phyloP scores from a whole-genome alignment of 2,113 vertebrate species.

The Chaetodon auriga region DNA sequence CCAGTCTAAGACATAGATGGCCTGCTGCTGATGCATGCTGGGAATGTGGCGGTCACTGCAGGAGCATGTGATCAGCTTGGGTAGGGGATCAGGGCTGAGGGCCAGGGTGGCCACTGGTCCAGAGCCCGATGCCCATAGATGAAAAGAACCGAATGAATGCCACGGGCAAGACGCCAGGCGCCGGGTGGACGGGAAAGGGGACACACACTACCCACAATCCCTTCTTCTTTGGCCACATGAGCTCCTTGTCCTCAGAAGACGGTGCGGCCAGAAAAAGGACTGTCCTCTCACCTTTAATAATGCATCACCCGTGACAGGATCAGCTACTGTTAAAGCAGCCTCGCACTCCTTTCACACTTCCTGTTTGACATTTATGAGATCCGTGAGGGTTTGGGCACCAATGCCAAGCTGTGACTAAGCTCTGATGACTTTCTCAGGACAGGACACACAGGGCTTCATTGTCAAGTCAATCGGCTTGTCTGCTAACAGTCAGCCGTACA shows the following conservation, averaged over 20 bases:
- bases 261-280: neutral
- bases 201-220: constrained; percentile 45
- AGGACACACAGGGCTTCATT: constrained; percentile 51
- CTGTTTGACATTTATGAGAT: constrained; percentile 44
- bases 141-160: constrained; percentile 51
- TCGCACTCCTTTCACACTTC: constrained; percentile 28
- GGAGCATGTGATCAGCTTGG: constrained; percentile 25
- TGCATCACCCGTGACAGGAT: constrained; percentile 56
- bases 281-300: constrained; percentile 63
- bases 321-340: constrained; percentile 57
- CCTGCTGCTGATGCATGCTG: constrained; percentile 61
- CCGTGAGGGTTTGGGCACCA: neutral
- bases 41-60: constrained; percentile 38
- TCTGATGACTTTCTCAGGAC: constrained; percentile 63
- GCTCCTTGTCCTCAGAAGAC: constrained; percentile 19
- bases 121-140: constrained; percentile 68
- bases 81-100: constrained; percentile 42
- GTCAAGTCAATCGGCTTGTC: constrained; percentile 2
- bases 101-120: constrained; percentile 53
- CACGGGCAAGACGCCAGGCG: constrained; percentile 33
- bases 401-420: constrained; percentile 31
- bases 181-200: constrained; percentile 2
- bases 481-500: neutral
- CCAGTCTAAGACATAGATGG: constrained; percentile 43
- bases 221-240: constrained; percentile 46